phyloP scores from a whole-genome alignment of 2,888 invertebrate genomes.

The Drosophila limbata region DNA sequence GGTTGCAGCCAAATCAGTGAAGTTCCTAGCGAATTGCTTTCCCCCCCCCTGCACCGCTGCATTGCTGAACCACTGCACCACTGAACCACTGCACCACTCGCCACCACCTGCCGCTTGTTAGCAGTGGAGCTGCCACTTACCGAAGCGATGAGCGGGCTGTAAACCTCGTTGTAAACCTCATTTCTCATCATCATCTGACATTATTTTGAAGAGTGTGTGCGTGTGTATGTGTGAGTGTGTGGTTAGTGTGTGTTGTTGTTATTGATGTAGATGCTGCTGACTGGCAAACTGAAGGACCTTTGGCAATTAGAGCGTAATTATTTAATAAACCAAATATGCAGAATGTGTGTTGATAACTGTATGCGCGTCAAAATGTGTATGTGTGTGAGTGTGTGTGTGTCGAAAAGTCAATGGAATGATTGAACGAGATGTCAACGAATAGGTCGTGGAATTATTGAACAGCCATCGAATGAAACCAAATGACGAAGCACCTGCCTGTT shows the following conservation, averaged over 20 bases:
- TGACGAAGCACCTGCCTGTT: slow-evolving; percentile 56
- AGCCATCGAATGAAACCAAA: slow-evolving; percentile 59
- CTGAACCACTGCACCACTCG: too few species aligned
- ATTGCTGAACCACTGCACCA: not conserved
- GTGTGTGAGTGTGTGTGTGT: slow-evolving; percentile 26
- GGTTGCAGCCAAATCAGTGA: slow-evolving; percentile 45
- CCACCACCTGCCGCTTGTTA: not conserved
- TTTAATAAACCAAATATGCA: slow-evolving; percentile 74
- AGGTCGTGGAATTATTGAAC: slow-evolving; percentile 44
- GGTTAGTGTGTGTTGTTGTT: slow-evolving; percentile 25
- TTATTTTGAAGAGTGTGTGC: slow-evolving; percentile 40
- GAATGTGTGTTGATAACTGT: slow-evolving; percentile 20
- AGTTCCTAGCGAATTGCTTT: slow-evolving; percentile 14
- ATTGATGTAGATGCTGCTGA: slow-evolving; percentile 40
- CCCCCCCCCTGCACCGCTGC: not conserved
- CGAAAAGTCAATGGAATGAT: slow-evolving; percentile 55
- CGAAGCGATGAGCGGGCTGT: slow-evolving; percentile 21
- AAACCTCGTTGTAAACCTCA: slow-evolving; percentile 32
- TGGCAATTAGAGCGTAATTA: slow-evolving; percentile 82
- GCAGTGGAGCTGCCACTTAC: slow-evolving; percentile 33
- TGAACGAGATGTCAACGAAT: slow-evolving; percentile 45
- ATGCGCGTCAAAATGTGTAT: not conserved
- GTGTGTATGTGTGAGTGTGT: slow-evolving; percentile 9
- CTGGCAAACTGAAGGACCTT: slow-evolving; percentile 66
- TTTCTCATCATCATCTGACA: slow-evolving; percentile 56